phyloP scores from a whole-genome alignment of 2,888 invertebrate genomes.

The Drosophila buzzatii region DNA sequence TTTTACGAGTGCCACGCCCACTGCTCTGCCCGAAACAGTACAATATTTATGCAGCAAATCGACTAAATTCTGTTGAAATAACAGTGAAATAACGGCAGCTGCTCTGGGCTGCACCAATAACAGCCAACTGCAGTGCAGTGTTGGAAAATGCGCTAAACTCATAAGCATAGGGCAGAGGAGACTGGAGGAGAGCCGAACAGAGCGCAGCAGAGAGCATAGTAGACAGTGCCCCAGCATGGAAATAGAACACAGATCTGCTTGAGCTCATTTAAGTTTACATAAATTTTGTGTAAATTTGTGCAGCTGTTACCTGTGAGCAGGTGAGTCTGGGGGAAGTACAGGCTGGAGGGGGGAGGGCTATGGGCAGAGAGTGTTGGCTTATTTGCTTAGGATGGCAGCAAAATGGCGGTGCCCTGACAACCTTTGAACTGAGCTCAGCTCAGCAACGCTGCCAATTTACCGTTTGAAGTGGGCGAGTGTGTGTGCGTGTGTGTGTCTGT shows the following conservation, averaged over 20 bases:
- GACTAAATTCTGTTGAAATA: slow-evolving; percentile 83
- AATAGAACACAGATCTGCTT: slow-evolving; percentile 20
- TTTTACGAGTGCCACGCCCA: slow-evolving; percentile 34
- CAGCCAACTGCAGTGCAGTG: slow-evolving; percentile 17
- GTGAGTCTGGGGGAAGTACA: not conserved
- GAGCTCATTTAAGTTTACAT: slow-evolving; percentile 71
- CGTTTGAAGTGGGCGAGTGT: slow-evolving; percentile 30
- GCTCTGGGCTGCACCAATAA: slow-evolving; percentile 37
- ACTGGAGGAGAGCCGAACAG: slow-evolving; percentile 27
- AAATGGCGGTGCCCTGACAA: slow-evolving; percentile 63
- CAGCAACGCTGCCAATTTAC: slow-evolving; percentile 29
- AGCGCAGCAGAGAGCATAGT: slow-evolving; percentile 21
- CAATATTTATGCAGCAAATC: slow-evolving; percentile 83
- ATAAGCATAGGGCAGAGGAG: slow-evolving; percentile 50
- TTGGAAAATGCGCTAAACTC: slow-evolving; percentile 70
- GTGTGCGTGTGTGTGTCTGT: slow-evolving; percentile 4
- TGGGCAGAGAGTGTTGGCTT: slow-evolving; percentile 31
- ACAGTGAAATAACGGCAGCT: slow-evolving; percentile 52
- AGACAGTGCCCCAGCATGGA: not conserved
- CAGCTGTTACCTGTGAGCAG: slow-evolving; percentile 50
- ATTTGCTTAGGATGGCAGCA: slow-evolving; percentile 68
- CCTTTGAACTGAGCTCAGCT: slow-evolving; percentile 61
- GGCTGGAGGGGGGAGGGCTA: not conserved
- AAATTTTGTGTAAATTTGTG: slow-evolving; percentile 62
- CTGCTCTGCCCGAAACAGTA: not conserved